phyloP scores from a whole-genome alignment of 2,888 invertebrate genomes.

The Formica aserva region DNA sequence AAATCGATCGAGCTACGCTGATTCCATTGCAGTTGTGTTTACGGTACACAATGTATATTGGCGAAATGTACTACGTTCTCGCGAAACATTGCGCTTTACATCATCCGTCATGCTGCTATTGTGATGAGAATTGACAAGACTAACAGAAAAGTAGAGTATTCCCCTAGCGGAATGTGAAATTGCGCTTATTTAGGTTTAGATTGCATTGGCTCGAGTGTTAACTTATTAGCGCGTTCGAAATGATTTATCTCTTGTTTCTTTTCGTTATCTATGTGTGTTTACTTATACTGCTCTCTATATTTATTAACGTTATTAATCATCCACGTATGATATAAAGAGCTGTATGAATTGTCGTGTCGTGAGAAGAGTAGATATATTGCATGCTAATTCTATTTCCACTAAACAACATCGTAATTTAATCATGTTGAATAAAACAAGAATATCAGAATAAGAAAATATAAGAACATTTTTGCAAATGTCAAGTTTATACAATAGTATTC shows the following conservation, averaged over 20 bases:
- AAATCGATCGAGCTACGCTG: conserved; percentile 68
- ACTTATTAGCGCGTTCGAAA: conserved; percentile 1
- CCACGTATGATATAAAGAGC: background rate
- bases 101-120: background rate
- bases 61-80: conserved; percentile 12
- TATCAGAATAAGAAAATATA: background rate
- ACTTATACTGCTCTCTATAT: background rate
- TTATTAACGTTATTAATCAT: conserved; percentile 25
- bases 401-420: background rate
- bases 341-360: background rate
- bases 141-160: background rate
- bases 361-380: background rate
- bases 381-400: background rate
- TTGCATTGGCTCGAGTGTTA: background rate
- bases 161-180: background rate
- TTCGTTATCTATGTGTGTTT: background rate
- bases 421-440: background rate
- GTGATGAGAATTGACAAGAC: background rate
- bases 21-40: conserved; percentile 51
- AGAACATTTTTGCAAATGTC: background rate
- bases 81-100: conserved; percentile 6
- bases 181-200: conserved; percentile 14
- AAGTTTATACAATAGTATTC: background rate
- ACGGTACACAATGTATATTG: background rate
- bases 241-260: background rate